phyloP scores from a whole-genome alignment of 2,113 vertebrate genomes.

The Pituophis catenifer region DNA sequence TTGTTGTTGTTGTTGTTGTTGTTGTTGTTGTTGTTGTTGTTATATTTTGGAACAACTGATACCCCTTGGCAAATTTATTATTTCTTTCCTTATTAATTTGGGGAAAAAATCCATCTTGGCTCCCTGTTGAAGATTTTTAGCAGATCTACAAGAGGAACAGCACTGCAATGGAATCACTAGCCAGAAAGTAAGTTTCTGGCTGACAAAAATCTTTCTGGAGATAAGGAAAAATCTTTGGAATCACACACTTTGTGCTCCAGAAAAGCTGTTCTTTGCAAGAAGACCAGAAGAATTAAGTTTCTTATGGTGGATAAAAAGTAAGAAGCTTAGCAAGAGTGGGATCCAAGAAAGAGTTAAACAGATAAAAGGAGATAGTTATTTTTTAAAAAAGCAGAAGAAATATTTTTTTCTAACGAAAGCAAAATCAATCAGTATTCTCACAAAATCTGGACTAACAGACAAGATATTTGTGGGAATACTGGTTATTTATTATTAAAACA shows the following conservation, averaged over 20 bases:
- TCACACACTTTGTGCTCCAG: neutral
- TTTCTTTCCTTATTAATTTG: conserved; percentile 36
- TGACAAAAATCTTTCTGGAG: neutral
- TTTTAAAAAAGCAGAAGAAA: neutral
- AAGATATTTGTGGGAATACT: no score
- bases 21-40: neutral
- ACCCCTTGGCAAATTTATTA: neutral
- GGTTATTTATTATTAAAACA: no score
- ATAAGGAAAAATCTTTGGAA: neutral
- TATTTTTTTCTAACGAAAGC: neutral
- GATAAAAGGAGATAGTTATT: neutral
- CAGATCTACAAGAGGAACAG: neutral
- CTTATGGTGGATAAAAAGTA: neutral
- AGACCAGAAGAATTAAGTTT: neutral
- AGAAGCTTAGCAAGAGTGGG: neutral
- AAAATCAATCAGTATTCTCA: neutral
- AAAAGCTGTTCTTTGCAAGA: neutral
- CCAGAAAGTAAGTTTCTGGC: neutral
- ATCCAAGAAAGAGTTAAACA: neutral
- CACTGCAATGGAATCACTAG: neutral
- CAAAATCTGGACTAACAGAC: no score
- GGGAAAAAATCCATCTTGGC: conserved; percentile 20
- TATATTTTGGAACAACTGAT: neutral
- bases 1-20: neutral
- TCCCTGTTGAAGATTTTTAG: neutral